phyloP scores from a whole-genome alignment of 2,113 vertebrate genomes.

The Hepsetus odoe region DNA sequence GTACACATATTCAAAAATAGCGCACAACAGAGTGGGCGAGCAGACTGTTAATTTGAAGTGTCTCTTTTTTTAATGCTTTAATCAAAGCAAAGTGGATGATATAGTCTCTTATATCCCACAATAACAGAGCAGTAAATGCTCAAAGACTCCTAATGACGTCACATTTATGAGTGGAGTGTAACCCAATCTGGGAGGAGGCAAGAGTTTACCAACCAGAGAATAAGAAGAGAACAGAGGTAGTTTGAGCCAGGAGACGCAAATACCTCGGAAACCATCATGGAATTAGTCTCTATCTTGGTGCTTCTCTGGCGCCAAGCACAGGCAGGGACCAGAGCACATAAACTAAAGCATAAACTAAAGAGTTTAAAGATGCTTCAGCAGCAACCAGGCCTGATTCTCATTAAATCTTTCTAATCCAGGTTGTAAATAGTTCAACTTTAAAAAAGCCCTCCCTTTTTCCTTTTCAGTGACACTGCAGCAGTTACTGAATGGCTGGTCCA shows the following conservation, averaged over 20 bases:
- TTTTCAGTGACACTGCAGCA: constrained; percentile 12
- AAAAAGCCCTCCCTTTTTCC: constrained; percentile 4
- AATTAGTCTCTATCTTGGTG: constrained; percentile 25
- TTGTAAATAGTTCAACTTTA: constrained; percentile 40
- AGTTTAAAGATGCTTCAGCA: constrained; percentile 19
- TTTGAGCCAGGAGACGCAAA: constrained; percentile 1
- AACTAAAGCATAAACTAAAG: constrained; percentile 40
- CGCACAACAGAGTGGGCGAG: constrained; percentile 11
- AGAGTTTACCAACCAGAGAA: constrained; percentile 7
- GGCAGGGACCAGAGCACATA: constrained; percentile 37
- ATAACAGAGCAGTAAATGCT: constrained; percentile 52
- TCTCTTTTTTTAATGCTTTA: constrained; percentile 44
- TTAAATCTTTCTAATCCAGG: constrained; percentile 22
- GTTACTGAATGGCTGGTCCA: background rate
- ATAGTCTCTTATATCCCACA: constrained; percentile 41
- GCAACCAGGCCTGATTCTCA: constrained; percentile 19
- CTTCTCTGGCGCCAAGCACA: constrained; percentile 19
- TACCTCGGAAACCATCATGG: constrained; percentile 34
- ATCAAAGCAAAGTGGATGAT: constrained; percentile 41
- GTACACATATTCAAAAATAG: constrained; percentile 1
- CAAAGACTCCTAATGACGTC: constrained; percentile 13
- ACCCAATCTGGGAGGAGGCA: constrained; percentile 15
- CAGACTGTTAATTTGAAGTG: constrained; percentile 18
- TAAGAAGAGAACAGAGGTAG: background rate
- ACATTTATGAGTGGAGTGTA: constrained; percentile 9